Evolutionary conservation across 1,140 invertebrate species (phyloP).

Genomic region (Propsilocerus akamusi): DNA sequence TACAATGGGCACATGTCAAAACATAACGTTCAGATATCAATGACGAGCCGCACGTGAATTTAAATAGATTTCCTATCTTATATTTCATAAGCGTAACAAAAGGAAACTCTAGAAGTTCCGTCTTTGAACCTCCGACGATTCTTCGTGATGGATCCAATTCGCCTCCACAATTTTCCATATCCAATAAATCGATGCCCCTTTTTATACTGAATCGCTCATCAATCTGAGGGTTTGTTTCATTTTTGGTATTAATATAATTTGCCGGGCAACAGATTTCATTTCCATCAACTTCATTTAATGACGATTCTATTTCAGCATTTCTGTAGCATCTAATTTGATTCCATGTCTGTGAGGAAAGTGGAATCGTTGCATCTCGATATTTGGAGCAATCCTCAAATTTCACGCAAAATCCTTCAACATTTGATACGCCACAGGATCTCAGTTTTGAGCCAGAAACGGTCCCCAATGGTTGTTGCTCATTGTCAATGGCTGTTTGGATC

Average conservation of each 20-base stretch:
- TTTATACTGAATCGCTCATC: neutral
- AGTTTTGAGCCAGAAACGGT: neutral
- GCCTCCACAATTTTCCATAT: neutral
- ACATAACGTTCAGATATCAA: conserved; percentile 22
- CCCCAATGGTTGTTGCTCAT: neutral
- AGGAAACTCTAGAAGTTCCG: neutral
- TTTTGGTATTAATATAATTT: neutral
- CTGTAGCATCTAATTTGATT: neutral
- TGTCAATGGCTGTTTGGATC: neutral
- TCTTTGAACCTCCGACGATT: neutral
- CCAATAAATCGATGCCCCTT: neutral
- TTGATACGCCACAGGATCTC: neutral
- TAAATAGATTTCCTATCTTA: neutral
- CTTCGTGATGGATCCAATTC: neutral
- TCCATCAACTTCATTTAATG: neutral
- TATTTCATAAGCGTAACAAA: neutral
- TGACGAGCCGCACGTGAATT: conserved; percentile 18
- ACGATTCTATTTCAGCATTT: neutral
- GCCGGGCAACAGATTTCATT: neutral
- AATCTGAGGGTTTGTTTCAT: neutral
- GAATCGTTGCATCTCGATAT: neutral
- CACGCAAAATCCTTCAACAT: neutral
- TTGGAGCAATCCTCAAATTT: neutral
- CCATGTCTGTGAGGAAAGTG: neutral
- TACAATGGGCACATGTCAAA: conserved; percentile 25